Conservation (phyloP, 2,113 vertebrate species). For the Alexandromys fortis region DNA sequence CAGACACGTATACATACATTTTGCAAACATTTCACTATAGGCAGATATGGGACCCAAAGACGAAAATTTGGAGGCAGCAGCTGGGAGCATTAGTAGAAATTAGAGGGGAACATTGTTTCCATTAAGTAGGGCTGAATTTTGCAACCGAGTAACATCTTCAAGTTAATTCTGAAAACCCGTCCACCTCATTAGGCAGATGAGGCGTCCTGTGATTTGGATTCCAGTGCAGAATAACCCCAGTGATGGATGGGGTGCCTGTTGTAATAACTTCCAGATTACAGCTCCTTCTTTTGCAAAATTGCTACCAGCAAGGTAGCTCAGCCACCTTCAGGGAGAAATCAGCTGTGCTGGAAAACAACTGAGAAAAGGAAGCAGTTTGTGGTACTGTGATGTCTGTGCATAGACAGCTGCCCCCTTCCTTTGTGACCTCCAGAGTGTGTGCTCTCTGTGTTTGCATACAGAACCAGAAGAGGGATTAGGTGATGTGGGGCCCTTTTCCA, state of each 20-base stretch:
- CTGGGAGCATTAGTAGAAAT: slow-evolving; percentile 69
- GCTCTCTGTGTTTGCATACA: background rate
- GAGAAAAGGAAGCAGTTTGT: background rate
- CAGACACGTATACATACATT: slow-evolving; percentile 67
- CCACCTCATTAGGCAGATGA: slow-evolving; percentile 73
- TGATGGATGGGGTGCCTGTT: slow-evolving; percentile 55
- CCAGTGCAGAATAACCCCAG: slow-evolving; percentile 25
- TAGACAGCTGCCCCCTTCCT: background rate
- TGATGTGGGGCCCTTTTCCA: background rate
- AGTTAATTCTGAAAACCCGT: slow-evolving; percentile 65
- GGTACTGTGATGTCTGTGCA: background rate
- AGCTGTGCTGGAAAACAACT: background rate
- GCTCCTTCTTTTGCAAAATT: slow-evolving; percentile 16
- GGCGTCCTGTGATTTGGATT: slow-evolving; percentile 47
- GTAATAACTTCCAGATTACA: slow-evolving; percentile 1
- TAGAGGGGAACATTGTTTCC: slow-evolving; percentile 67
- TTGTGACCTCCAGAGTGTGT: background rate
- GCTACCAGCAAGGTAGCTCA: background rate
- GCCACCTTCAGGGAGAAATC: slow-evolving; percentile 2
- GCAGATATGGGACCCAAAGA: slow-evolving; percentile 76
- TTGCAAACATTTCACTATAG: slow-evolving; percentile 77
- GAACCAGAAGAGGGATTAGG: rapidly evolving
- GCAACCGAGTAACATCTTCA: slow-evolving; percentile 62
- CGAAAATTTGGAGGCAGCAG: slow-evolving; percentile 58
- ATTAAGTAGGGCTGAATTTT: slow-evolving; percentile 71